Conservation (phyloP, 2,888 invertebrate genomes). For the Trachelus troglodyta region DNA sequence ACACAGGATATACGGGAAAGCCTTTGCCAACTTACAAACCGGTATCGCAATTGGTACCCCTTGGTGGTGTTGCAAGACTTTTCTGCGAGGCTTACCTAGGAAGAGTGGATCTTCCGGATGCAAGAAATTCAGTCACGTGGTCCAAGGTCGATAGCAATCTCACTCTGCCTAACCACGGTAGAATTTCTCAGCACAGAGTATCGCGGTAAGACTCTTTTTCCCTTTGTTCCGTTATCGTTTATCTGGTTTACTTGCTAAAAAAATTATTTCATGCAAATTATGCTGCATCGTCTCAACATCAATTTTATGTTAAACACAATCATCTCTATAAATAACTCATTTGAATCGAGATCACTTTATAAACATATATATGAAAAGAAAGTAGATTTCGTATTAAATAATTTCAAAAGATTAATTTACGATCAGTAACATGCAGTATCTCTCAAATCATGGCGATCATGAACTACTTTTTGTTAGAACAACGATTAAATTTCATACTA, state of each 20-base stretch:
- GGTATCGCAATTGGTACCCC: slow-evolving; percentile 72
- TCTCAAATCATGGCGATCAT: too few species aligned
- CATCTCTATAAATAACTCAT: too few species aligned
- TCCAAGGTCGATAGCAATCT: slow-evolving; percentile 72
- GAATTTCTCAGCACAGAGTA: slow-evolving; percentile 64
- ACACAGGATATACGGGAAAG: slow-evolving; percentile 63
- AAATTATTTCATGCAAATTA: too few species aligned
- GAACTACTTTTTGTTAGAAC: too few species aligned
- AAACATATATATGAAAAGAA: not conserved
- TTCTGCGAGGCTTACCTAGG: slow-evolving; percentile 85
- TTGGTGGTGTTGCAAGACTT: slow-evolving; percentile 74
- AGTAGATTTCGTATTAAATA: not conserved
- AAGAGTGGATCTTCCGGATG: slow-evolving; percentile 79
- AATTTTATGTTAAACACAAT: too few species aligned
- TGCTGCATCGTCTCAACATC: too few species aligned
- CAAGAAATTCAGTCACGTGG: slow-evolving; percentile 79
- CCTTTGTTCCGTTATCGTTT: slow-evolving; percentile 4
- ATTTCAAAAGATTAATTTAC: too few species aligned
- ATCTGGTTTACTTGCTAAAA: not conserved
- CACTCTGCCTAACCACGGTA: slow-evolving; percentile 61
- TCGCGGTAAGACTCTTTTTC: slow-evolving; percentile 59
- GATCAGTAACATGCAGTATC: too few species aligned
- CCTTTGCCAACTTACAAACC: slow-evolving; percentile 76
- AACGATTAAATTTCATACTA: too few species aligned
- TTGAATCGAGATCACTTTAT: slow-evolving; percentile 4